phyloP scores from a whole-genome alignment of 2,113 vertebrate genomes.

The Haemorhous mexicanus region DNA sequence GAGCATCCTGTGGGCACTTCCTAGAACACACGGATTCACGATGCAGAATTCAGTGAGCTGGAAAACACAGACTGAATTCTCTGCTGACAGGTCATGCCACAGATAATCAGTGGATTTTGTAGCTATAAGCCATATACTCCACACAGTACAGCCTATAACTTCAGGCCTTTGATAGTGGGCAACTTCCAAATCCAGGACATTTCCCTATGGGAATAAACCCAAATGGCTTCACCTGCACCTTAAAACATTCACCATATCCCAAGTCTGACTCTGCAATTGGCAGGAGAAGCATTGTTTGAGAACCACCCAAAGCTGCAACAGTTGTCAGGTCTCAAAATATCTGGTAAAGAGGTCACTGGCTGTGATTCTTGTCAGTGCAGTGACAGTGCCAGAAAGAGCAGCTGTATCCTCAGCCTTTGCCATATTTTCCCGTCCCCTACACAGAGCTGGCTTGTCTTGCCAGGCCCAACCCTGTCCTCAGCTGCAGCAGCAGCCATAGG shows the following conservation, averaged over 20 bases:
- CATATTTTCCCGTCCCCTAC: background rate
- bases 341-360: background rate
- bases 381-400: background rate
- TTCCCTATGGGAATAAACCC: background rate
- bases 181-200: background rate
- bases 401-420: background rate
- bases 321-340: background rate
- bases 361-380: background rate
- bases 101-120: background rate
- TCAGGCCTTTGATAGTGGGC: background rate
- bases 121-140: background rate
- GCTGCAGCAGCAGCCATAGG: background rate
- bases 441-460: background rate
- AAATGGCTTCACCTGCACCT: background rate
- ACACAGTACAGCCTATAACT: background rate
- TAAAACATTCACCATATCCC: background rate
- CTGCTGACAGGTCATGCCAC: background rate
- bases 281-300: background rate
- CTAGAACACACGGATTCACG: accelerated
- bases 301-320: background rate
- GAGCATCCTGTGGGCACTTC: background rate
- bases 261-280: background rate
- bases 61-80: background rate
- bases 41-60: background rate
- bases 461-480: background rate